Base-by-base conservation (phyloP, 2,797 vertebrate genomes). In the Melanotaenia trifasciata region DNA sequence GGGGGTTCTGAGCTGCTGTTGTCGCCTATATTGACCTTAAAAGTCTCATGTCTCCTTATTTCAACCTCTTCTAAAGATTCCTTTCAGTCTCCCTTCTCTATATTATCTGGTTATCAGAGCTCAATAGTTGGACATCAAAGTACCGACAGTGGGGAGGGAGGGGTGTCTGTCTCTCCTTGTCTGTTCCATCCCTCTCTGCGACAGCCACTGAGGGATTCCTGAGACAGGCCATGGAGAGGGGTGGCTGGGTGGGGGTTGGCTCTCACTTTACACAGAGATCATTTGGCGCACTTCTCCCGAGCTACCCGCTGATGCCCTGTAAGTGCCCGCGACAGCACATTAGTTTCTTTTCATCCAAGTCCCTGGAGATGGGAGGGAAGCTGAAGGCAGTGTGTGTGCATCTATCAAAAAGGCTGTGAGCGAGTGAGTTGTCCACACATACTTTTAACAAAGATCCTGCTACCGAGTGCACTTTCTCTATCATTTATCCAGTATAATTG, bases 91-190 rank as follows among this genome's bases (percentile, higher is more conserved):
- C 74, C 69, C 74, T 9, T 69, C 60, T 88, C 72, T 87, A 72
- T 57, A 79, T 88, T 93, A 91, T 93, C 91, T 88, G 88, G 90
- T 90, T 90, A 92, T 93, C 92, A 89, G 89, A 87, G 84, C 84
- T 85, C 87, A 87, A 83, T 76, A 87, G 86, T 80, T 67, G 70
- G 72, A 83, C 86, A 89, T 93, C 90, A 93, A 93, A 93, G 89
- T 58, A 1, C 90, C 81, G 83, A 86, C 35, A 63, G 61, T 1
- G 58, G 74, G 76, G 70, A 80, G 84, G 90, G 85, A 87, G 89
- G 89, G 82, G 79, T 87, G 79, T 76, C 79, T 67, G 90, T 86
- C 83, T 90, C 87, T 89, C 59, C 75, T 72, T 47, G 54, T 87
- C 89, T 89, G 82, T 83, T 84, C 85, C 87, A 82, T 92, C 89